Evolutionary conservation across 2,888 invertebrate species (phyloP).

Genomic region (Pseudoips prasinana): DNA sequence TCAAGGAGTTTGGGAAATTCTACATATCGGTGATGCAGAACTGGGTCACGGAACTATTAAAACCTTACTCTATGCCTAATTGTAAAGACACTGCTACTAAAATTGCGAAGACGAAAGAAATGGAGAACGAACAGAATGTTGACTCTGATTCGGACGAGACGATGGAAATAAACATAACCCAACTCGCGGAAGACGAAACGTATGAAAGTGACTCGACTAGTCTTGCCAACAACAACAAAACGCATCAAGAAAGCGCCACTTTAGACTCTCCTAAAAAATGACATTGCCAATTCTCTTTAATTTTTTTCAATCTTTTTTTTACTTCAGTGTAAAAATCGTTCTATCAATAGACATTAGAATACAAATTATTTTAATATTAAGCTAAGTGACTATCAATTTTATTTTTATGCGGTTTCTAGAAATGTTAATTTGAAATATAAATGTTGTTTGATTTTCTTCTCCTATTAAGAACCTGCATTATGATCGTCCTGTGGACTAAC

Average conservation of each 20-base stretch:
- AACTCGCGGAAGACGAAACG: constrained; percentile 1
- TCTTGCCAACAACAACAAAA: no score
- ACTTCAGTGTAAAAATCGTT: constrained; percentile 30
- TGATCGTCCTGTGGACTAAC: no score
- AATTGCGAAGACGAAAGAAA: constrained; percentile 26
- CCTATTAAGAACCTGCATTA: no score
- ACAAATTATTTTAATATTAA: constrained; percentile 43
- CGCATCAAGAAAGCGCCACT: no score
- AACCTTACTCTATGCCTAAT: constrained; percentile 30
- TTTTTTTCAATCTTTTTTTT: constrained; percentile 1
- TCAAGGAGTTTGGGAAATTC: constrained; percentile 54
- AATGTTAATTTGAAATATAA: constrained; percentile 30
- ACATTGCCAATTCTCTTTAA: no score
- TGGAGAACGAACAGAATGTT: constrained; percentile 15
- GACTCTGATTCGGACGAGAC: constrained; percentile 25
- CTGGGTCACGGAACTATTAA: constrained; percentile 46
- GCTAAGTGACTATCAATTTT: constrained; percentile 36
- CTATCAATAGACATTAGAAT: constrained; percentile 34
- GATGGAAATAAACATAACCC: constrained; percentile 5
- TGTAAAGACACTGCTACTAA: constrained; percentile 28
- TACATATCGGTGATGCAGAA: constrained; percentile 39
- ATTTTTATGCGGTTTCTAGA: constrained; percentile 40
- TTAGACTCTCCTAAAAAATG: no score
- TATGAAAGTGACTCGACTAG: no score
- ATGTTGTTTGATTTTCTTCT: constrained; percentile 28